Conservation (phyloP, 2,797 vertebrate genomes). For the Limnodromus scolopaceus region DNA sequence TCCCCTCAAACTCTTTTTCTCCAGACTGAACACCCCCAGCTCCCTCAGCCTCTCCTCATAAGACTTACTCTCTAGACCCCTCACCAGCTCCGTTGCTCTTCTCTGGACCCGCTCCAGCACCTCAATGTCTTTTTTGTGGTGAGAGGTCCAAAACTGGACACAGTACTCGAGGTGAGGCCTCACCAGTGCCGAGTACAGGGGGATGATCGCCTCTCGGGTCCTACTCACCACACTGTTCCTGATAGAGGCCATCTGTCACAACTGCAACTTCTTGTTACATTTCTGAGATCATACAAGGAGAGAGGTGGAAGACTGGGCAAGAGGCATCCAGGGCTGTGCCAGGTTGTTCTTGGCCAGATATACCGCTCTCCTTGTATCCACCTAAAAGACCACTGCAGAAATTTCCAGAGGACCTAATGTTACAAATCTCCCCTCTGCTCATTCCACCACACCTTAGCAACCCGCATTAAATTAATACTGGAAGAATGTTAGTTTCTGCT, state of each 20-base stretch:
- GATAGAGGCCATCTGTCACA: background rate
- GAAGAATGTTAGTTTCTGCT: background rate
- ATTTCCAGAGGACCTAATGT: background rate
- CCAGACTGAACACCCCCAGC: no score
- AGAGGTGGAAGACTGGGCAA: background rate
- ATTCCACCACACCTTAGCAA: background rate
- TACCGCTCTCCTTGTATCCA: fast-evolving
- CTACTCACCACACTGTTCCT: no score
- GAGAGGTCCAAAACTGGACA: no score
- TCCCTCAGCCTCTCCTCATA: no score
- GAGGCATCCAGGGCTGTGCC: background rate
- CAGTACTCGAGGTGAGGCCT: no score
- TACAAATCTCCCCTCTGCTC: background rate
- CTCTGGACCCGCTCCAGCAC: no score
- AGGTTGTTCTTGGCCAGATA: fast-evolving
- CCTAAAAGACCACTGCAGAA: background rate
- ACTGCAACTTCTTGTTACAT: background rate
- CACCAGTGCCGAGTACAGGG: no score
- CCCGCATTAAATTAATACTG: background rate
- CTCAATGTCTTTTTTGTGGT: no score
- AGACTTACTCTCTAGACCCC: no score
- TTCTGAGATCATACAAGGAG: background rate
- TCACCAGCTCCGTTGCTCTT: no score
- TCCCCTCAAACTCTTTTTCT: no score
- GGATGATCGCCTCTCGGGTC: no score